Evolutionary conservation across 2,113 vertebrate genomes (phyloP), one percentile per base, ranked within the genome.

Genomic region (Eurypyga helias): DNA sequence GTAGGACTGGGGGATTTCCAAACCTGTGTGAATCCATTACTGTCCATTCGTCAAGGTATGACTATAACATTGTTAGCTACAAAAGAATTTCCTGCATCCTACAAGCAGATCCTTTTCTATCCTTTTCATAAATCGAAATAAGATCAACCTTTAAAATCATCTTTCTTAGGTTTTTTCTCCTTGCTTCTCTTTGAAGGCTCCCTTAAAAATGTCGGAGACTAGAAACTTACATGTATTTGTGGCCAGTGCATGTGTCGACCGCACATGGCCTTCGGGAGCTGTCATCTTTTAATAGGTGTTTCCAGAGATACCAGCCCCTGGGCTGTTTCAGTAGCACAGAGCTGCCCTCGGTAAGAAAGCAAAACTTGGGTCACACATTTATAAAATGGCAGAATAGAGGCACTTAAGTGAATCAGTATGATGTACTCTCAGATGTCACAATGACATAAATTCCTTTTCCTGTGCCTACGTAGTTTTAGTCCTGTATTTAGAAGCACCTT

Each of bases 31-130:
- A 95, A 52, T 84, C 96, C 95, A 79, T 89, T 96, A 94, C 89
- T 79, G 95, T 89, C 91, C 81, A 54, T 93, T 96, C 92, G n/a
- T 93, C 95, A 96, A 97, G 91, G 95, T 95, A 95, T 92, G 93
- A 61, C 57, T 78, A 26, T 90, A 88, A 83, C 52, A 48, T 51
- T 71, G 65, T 79, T 60, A 78, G 87, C 73, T 94, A 57, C 73
- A 75, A 79, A 93, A 85, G 23, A 25, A 64, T 87, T 89, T 82
- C 81, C 36, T 86, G 10, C 60, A 54, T 90, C 67, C 51, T 87
- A 49, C 78, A 67, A 77, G 54, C 49, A 69, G 41, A 61, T 80
- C 6, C 12, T 58, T 54, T 36, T 84, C 83, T 41, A 41, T 41
- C 52, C n/a, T 83, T 91, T 80, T 88, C 31, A 9, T 75, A 89